These are phyloP conservation scores for Meiosimyza decipiens DNA, from an alignment of 2,888 invertebrate species.

Conservation along the genomic window DNA sequence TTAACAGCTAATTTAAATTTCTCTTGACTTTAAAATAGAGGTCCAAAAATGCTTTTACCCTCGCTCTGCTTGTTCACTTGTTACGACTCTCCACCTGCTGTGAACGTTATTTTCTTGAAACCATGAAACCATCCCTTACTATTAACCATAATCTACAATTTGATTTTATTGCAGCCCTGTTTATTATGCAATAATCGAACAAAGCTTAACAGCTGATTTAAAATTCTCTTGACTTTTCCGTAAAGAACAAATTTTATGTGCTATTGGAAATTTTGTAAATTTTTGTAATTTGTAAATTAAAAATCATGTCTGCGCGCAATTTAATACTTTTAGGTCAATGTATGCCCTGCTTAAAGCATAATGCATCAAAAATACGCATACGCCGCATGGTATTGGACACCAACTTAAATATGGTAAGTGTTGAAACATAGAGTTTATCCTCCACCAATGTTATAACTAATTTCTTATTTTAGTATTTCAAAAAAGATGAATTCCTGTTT, in stretches of 20 bases:
- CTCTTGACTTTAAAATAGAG: slow-evolving; percentile 1
- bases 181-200: background rate
- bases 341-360: slow-evolving; percentile 80
- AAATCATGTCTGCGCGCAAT: slow-evolving; percentile 66
- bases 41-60: too few relatives aligned
- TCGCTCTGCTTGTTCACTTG: too few relatives aligned
- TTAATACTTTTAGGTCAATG: slow-evolving; percentile 80
- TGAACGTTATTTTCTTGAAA: too few relatives aligned
- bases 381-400: slow-evolving; percentile 80
- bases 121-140: too few relatives aligned
- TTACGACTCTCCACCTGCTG: too few relatives aligned
- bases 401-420: slow-evolving; percentile 79
- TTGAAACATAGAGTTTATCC: background rate
- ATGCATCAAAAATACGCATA: slow-evolving; percentile 82
- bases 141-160: too few relatives aligned
- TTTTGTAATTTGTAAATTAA: slow-evolving; percentile 30
- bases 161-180: too few relatives aligned
- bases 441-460: background rate
- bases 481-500: slow-evolving; percentile 77
- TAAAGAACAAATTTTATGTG: background rate
- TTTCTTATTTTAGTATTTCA: slow-evolving; percentile 76
- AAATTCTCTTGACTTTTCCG: background rate
- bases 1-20: background rate
- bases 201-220: slow-evolving; percentile 4
- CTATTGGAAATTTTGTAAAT: background rate